A percentile compares a stretch with the other conserved stretches of the same genome.
Evolutionary conservation across 2,888 invertebrate species (phyloP).

Genomic region (Thecophora atra): DNA sequence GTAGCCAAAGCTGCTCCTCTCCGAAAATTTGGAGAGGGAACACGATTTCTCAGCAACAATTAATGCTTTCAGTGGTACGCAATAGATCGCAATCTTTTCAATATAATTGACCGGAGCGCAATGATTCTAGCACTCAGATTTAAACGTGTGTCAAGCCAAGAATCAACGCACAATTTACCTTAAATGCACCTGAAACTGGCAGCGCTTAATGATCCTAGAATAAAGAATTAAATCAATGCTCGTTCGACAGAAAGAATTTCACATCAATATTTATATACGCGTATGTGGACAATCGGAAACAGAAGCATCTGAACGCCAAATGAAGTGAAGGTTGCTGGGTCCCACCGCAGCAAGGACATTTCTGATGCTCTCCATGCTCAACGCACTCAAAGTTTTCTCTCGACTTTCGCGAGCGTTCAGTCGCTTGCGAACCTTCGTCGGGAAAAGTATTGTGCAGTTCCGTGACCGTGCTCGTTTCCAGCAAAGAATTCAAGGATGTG

Average conservation of each 20-base stretch:
- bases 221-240: too few species aligned
- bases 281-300: too few species aligned
- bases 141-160: constrained; percentile 5
- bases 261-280: too few species aligned
- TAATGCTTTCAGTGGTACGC: not conserved
- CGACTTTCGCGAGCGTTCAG: constrained; percentile 18
- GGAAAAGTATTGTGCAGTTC: not conserved
- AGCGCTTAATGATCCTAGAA: too few species aligned
- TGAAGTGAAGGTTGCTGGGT: too few species aligned
- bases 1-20: not conserved
- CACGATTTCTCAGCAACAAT: not conserved
- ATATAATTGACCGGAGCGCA: not conserved
- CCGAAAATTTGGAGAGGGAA: not conserved
- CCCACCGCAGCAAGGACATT: constrained; percentile 21
- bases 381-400: not conserved
- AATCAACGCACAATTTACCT: too few species aligned
- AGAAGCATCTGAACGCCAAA: constrained; percentile 1
- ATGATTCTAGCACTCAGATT: not conserved
- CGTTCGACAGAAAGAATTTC: too few species aligned
- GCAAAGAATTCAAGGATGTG: not conserved
- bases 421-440: constrained; percentile 26
- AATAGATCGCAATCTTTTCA: not conserved
- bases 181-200: too few species aligned
- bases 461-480: not conserved
- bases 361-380: constrained; percentile 9